phyloP scores from a whole-genome alignment of 2,797 vertebrate species.

The Odontamblyopus rebecca region DNA sequence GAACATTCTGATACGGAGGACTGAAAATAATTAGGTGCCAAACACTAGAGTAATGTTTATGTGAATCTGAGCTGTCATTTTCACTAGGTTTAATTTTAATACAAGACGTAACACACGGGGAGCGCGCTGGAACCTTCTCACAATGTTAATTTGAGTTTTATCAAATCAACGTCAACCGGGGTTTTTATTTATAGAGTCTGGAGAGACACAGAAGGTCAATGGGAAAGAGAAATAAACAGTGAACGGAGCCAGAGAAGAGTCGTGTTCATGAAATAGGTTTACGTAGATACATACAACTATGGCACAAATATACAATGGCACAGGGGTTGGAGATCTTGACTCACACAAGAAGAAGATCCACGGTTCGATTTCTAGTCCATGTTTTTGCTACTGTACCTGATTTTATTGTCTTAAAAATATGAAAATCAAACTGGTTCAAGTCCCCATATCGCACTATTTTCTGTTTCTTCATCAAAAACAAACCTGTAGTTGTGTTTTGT shows the following conservation, averaged over 20 bases:
- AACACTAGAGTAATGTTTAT: constrained; percentile 29
- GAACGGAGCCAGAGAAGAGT: background rate
- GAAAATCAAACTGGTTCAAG: too few species aligned
- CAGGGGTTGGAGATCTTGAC: background rate
- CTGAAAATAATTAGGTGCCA: constrained; percentile 33
- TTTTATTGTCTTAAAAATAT: too few species aligned
- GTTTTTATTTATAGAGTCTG: background rate
- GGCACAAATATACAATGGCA: background rate
- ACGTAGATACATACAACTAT: background rate
- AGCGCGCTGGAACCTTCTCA: background rate
- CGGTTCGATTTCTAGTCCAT: too few species aligned
- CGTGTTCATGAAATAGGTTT: background rate
- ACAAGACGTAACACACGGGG: constrained; percentile 3
- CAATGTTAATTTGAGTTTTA: background rate
- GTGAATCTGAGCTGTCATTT: constrained; percentile 50
- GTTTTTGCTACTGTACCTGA: too few species aligned
- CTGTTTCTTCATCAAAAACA: too few species aligned
- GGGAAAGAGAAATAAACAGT: background rate
- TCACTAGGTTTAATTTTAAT: constrained; percentile 49
- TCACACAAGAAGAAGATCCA: too few species aligned
- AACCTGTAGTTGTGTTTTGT: too few species aligned
- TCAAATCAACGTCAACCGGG: constrained; percentile 2
- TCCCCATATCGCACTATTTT: too few species aligned
- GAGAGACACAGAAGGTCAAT: constrained; percentile 6
- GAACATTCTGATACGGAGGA: constrained; percentile 1